Evolutionary conservation across 2,888 invertebrate genomes (phyloP), one percentile per base, ranked within the genome.

Genomic region (Caenorhabditis plicata): DNA sequence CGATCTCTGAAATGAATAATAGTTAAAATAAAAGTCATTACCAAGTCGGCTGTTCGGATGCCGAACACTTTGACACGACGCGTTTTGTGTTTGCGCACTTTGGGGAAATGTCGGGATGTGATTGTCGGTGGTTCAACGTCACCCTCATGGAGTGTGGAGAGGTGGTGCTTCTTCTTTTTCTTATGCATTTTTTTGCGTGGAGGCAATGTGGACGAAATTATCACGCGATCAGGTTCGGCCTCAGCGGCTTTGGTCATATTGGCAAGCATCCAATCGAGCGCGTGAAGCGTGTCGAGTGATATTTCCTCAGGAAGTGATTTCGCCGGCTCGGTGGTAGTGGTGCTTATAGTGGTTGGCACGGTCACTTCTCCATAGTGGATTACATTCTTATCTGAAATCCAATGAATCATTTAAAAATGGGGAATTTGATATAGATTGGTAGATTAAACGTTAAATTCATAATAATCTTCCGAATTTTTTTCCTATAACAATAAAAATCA

Each of bases 201-300:
- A 7, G 23, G 39, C 7, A 29, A 8, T 17, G 29, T 27, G 29
- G 29, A 13, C 29, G 29, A 13, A 27, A 13, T 13, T 27, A 9
- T 9, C 29, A 13, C 29, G 7, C 8, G 8, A 27, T 9, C 8
- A 27, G 29, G 8, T 27, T 27, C 8, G 29, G 7, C 29, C 20
- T 60, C 60, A 2, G 75, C 72, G 0, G 77, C 76, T 40, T 70
- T 64, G 8, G 71, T 71, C 67, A 78, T 75, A 46, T 75, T 76
- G 15, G 69, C 68, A 53, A 78, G 41, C 75, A 78, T 74, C 78
- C 78, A 78, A 46, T 79, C 75, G 17, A 78, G 52, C 8, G 78
- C 78, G 32, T 66, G 68, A 20, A 71, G 64, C 0, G 78, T 78
- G 55, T 77, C 78, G 13, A 60, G 41, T 7, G 66, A 68, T 9